phyloP scores from a whole-genome alignment of 1,140 invertebrate genomes.

The Calliphora vicina region DNA sequence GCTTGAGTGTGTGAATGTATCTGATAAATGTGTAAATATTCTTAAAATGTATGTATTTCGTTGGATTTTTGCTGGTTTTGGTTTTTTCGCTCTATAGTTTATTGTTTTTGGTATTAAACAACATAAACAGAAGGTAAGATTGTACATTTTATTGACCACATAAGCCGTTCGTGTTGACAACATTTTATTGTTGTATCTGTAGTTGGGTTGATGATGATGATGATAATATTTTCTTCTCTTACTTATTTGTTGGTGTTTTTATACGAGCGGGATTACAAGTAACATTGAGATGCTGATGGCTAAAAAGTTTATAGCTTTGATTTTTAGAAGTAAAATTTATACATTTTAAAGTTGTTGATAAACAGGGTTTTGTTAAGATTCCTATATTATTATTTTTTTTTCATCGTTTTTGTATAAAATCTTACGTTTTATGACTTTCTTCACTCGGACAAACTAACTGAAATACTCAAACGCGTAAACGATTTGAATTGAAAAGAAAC shows the following conservation, averaged over 20 bases:
- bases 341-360: not conserved
- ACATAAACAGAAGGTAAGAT: slow-evolving; percentile 32
- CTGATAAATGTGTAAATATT: not conserved
- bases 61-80: not conserved
- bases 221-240: not conserved
- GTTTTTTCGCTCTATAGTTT: too few species aligned
- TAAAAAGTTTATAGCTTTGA: not conserved
- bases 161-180: slow-evolving; percentile 32
- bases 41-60: not conserved
- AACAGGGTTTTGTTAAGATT: not conserved
- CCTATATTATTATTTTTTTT: not conserved
- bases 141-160: slow-evolving; percentile 32
- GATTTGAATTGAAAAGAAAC: not conserved
- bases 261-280: slow-evolving; percentile 17
- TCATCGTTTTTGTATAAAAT: slow-evolving; percentile 23
- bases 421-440: slow-evolving; percentile 33
- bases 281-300: slow-evolving; percentile 15
- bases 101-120: slow-evolving; percentile 15
- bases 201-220: not conserved
- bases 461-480: not conserved
- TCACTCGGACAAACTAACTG: not conserved
- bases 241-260: slow-evolving; percentile 12
- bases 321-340: not conserved
- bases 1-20: not conserved
- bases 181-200: slow-evolving; percentile 29